phyloP scores from a whole-genome alignment of 2,888 invertebrate species.

The Nasonia oneida region DNA sequence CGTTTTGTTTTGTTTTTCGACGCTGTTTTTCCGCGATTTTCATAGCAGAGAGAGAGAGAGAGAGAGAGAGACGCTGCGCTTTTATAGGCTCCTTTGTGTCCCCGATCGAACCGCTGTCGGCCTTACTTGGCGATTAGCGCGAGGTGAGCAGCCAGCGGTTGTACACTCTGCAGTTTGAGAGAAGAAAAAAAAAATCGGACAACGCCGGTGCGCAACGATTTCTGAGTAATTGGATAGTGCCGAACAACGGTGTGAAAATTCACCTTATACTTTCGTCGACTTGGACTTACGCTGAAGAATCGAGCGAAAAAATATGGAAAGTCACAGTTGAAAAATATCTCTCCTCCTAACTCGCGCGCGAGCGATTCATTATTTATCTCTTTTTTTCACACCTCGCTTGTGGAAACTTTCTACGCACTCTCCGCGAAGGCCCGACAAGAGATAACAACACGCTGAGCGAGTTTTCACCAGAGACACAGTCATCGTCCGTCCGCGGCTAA shows the following conservation, averaged over 20 bases:
- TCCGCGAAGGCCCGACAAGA: neutral
- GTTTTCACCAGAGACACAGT: neutral
- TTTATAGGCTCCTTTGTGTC: neutral
- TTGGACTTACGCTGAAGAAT: neutral
- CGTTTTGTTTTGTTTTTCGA: neutral
- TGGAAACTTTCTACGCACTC: neutral
- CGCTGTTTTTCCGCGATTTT: neutral
- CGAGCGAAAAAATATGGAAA: neutral
- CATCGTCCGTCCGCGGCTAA: neutral
- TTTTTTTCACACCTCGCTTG: neutral
- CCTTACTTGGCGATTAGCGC: conserved; percentile 12
- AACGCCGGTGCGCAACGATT: neutral
- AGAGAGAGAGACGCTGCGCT: neutral
- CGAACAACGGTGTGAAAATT: neutral
- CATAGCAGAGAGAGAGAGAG: neutral
- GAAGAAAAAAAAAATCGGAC: neutral
- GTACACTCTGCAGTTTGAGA: neutral
- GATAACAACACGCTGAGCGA: neutral
- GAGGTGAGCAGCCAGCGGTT: neutral
- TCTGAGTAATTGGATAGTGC: neutral
- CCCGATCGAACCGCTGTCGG: neutral
- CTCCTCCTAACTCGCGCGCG: neutral
- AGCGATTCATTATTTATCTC: neutral
- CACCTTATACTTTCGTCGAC: neutral
- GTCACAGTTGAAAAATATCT: neutral